phyloP scores from a whole-genome alignment of 2,888 invertebrate species.

The Neoitamus cyanurus region DNA sequence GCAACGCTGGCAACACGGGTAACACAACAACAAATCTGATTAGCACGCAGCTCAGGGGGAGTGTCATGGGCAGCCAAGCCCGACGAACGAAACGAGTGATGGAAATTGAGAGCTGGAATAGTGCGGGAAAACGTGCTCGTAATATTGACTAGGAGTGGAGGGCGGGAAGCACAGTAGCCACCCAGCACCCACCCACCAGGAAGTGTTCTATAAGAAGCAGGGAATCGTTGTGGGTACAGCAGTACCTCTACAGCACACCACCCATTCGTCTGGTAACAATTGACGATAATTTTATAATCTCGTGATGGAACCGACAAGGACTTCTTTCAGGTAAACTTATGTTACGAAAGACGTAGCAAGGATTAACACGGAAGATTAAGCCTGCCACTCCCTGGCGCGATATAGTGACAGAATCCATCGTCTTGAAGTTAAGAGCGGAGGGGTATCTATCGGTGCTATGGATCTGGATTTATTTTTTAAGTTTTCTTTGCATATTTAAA shows the following conservation, averaged over 20 bases:
- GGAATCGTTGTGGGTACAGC: background rate
- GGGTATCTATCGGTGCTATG: too few species aligned
- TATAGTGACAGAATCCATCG: too few species aligned
- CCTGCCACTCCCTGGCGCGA: too few species aligned
- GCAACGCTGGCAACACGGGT: background rate
- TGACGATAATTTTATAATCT: background rate
- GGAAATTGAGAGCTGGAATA: background rate
- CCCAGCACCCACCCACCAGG: background rate
- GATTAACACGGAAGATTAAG: too few species aligned
- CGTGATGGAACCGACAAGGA: background rate
- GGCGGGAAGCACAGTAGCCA: background rate
- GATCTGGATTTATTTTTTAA: too few species aligned
- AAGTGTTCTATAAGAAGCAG: background rate
- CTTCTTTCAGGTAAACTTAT: background rate
- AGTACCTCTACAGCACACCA: background rate
- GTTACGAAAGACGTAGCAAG: too few species aligned
- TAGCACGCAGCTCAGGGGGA: background rate
- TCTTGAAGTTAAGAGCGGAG: too few species aligned
- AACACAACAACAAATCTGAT: constrained; percentile 5
- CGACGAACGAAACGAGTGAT: background rate
- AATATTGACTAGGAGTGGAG: background rate
- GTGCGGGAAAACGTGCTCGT: background rate
- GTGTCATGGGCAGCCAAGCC: background rate
- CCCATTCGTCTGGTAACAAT: background rate
- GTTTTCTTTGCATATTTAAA: too few species aligned